phyloP scores from a whole-genome alignment of 2,888 invertebrate genomes.

The Plagodis pulveraria region DNA sequence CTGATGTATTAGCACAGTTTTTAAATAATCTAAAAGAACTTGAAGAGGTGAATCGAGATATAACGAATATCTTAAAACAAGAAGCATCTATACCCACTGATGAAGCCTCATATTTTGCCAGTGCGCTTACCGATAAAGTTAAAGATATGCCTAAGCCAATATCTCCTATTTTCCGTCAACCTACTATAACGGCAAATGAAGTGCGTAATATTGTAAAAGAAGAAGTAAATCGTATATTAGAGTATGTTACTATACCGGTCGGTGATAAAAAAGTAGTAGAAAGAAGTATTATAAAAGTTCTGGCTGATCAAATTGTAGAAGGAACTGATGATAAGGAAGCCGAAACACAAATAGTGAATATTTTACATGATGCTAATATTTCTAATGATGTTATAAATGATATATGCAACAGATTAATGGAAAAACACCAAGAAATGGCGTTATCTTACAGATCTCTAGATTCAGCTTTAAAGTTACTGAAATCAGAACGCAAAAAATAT shows the following conservation, averaged over 20 bases:
- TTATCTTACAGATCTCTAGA: conserved; percentile 14
- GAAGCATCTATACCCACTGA: conserved; percentile 29
- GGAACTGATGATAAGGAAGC: conserved; percentile 21
- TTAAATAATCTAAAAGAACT: conserved; percentile 15
- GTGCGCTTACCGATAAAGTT: conserved; percentile 24
- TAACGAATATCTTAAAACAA: conserved; percentile 32
- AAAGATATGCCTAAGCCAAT: conserved; percentile 17
- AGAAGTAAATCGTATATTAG: conserved; percentile 31
- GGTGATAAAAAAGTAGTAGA: conserved; percentile 29
- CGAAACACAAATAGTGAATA: conserved; percentile 28
- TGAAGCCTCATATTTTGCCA: conserved; percentile 30
- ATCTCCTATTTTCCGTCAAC: not conserved
- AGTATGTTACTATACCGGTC: conserved; percentile 16
- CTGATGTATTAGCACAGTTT: conserved; percentile 32
- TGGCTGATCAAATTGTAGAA: conserved; percentile 38
- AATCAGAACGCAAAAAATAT: not conserved
- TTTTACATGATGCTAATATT: conserved; percentile 29
- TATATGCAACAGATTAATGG: conserved; percentile 28
- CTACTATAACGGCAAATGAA: conserved; percentile 5
- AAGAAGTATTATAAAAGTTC: conserved; percentile 28
- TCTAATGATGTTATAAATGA: conserved; percentile 31
- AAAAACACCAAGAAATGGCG: conserved; percentile 27
- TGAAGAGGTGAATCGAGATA: conserved; percentile 25
- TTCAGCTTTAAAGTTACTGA: not conserved
- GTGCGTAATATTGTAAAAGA: conserved; percentile 22